phyloP scores from a whole-genome alignment of 2,113 vertebrate species.

The Gracilinanus agilis region DNA sequence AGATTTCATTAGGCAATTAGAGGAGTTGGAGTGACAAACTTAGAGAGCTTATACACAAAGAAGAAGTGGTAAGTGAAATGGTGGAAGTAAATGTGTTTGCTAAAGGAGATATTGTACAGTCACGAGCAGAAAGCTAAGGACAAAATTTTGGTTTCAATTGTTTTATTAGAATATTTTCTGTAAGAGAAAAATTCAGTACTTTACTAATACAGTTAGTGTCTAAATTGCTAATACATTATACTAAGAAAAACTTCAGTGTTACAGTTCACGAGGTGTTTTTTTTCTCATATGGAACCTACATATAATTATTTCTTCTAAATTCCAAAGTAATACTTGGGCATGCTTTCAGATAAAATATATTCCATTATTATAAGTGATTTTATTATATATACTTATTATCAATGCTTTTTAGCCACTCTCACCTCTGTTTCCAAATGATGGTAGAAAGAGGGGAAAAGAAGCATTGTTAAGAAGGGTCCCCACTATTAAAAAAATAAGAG shows the following conservation, averaged over 20 bases:
- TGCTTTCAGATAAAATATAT: constrained; percentile 42
- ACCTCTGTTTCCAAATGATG: background rate
- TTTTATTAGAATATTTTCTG: constrained; percentile 2
- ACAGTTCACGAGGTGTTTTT: constrained; percentile 5
- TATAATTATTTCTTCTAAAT: background rate
- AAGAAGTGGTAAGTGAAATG: background rate
- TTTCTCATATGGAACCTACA: constrained; percentile 9
- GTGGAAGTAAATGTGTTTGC: background rate
- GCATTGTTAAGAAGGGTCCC: background rate
- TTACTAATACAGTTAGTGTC: background rate
- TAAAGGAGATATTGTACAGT: background rate
- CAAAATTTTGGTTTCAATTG: background rate
- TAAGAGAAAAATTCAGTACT: constrained; percentile 11
- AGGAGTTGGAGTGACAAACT: background rate
- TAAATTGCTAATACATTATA: background rate
- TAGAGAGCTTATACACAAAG: background rate
- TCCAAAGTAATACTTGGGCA: background rate
- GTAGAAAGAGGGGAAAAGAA: background rate
- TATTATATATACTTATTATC: background rate
- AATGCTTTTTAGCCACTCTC: background rate
- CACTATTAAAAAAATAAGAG: background rate
- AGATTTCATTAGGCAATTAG: background rate
- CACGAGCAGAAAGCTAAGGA: background rate
- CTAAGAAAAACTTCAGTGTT: constrained; percentile 43
- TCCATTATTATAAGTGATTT: constrained; percentile 41